Percentiles rank a stretch among this genome's conserved stretches.
Evolutionary conservation across 2,113 vertebrate genomes (phyloP).

Genomic region (Stegostoma tigrinum): DNA sequence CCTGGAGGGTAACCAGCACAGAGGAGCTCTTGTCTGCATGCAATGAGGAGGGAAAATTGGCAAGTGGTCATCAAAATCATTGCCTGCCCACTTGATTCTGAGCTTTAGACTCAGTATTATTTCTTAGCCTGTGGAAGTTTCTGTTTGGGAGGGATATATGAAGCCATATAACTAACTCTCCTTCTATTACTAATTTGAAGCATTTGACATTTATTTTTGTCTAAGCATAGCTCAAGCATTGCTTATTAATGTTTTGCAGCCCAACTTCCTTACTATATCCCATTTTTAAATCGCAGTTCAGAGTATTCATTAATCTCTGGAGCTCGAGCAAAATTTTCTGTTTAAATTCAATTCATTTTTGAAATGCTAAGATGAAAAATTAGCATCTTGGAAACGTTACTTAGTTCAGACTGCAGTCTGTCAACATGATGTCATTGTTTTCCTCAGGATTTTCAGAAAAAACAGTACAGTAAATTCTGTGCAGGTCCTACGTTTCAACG

Average conservation of each 20-base stretch:
- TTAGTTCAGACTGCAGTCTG: not conserved
- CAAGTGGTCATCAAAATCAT: not conserved
- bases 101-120: not conserved
- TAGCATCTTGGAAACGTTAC: not conserved
- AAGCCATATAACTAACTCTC: not conserved
- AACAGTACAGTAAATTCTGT: too few species aligned
- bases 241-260: not conserved
- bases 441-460: not conserved
- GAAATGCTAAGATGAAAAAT: not conserved
- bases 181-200: not conserved
- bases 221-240: not conserved
- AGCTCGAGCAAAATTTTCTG: not conserved
- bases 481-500: not conserved
- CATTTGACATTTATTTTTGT: not conserved
- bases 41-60: not conserved
- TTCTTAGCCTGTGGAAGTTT: not conserved
- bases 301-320: not conserved
- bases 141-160: not conserved
- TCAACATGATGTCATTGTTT: not conserved
- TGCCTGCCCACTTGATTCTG: not conserved
- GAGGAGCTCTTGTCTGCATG: not conserved
- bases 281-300: not conserved
- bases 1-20: not conserved
- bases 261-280: not conserved
- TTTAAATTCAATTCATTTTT: not conserved